phyloP scores from a whole-genome alignment of 2,113 vertebrate genomes.

The Mormyrus lacerda region DNA sequence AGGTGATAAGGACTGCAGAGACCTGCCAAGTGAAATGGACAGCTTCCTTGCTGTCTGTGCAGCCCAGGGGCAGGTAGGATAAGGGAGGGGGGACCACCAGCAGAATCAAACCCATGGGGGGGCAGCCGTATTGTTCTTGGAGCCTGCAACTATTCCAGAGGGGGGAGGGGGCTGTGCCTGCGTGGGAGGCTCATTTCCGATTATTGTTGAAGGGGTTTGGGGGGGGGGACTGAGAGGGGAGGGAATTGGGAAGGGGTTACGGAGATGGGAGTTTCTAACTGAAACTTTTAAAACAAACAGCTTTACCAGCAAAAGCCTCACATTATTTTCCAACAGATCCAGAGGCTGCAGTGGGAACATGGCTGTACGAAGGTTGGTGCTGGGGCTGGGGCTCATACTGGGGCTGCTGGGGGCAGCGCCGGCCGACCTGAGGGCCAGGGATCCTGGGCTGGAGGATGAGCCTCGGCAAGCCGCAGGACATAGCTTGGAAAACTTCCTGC shows the following conservation, averaged over 20 bases:
- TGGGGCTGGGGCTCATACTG: constrained; percentile 44
- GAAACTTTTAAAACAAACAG: constrained; percentile 34
- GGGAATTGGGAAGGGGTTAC: not conserved
- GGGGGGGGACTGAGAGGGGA: constrained; percentile 14
- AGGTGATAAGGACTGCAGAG: constrained; percentile 27
- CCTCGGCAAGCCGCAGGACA: not conserved
- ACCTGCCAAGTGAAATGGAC: constrained; percentile 46
- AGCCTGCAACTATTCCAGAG: constrained; percentile 33
- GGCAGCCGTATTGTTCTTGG: constrained; percentile 33
- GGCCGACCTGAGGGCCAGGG: constrained; percentile 51
- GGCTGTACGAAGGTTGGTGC: constrained; percentile 41
- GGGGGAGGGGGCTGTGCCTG: constrained; percentile 19
- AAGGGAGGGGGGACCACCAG: not conserved
- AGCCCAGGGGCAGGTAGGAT: constrained; percentile 5
- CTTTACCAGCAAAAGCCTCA: constrained; percentile 14
- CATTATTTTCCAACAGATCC: constrained; percentile 20
- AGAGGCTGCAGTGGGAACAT: constrained; percentile 33
- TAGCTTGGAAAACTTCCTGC: not conserved
- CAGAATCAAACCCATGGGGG: constrained; percentile 1
- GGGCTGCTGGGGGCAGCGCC: constrained; percentile 46
- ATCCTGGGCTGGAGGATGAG: constrained; percentile 49
- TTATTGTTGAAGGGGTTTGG: constrained; percentile 51
- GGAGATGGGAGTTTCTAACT: constrained; percentile 13
- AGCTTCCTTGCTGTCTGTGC: constrained; percentile 29
- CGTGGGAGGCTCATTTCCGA: constrained; percentile 48